These are phyloP conservation scores for Pteronotus mesoamericanus DNA, from an alignment of 2,797 vertebrate species.

Conservation along the genomic window DNA sequence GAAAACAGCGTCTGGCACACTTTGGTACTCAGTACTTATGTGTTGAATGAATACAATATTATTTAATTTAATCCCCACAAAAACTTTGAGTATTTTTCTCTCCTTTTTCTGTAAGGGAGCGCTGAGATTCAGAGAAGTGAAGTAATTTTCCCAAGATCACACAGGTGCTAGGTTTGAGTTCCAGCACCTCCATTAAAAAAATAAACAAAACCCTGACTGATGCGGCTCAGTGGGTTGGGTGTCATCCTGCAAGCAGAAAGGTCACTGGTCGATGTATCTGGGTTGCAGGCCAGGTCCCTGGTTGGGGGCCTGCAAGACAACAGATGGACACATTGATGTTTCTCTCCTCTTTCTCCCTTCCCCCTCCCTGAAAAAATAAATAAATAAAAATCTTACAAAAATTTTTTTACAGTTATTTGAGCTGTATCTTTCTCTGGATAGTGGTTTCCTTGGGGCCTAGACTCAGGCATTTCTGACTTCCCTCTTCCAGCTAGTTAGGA, in stretches of 20 bases:
- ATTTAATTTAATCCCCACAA: neutral
- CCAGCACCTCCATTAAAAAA: neutral
- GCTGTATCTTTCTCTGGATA: neutral
- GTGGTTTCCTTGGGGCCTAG: neutral
- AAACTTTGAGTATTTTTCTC: neutral
- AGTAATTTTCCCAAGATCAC: neutral
- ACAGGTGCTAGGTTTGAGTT: neutral
- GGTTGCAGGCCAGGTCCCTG: neutral
- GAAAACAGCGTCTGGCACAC: neutral
- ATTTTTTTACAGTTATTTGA: slow-evolving; percentile 9
- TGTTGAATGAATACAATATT: neutral
- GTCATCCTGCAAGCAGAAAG: neutral
- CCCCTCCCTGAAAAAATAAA: neutral
- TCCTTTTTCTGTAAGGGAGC: neutral
- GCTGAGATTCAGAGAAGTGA: neutral
- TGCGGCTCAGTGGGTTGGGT: neutral
- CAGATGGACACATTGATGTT: neutral
- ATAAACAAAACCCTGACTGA: neutral
- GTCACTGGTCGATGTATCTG: neutral
- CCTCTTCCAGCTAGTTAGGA: neutral
- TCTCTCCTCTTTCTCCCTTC: neutral
- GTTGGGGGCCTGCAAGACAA: neutral
- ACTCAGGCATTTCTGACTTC: neutral
- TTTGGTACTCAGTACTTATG: neutral
- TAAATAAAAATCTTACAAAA: neutral